These are phyloP conservation scores for Crenichthys baileyi DNA, from an alignment of 2,797 vertebrate species.

Conservation along the genomic window DNA sequence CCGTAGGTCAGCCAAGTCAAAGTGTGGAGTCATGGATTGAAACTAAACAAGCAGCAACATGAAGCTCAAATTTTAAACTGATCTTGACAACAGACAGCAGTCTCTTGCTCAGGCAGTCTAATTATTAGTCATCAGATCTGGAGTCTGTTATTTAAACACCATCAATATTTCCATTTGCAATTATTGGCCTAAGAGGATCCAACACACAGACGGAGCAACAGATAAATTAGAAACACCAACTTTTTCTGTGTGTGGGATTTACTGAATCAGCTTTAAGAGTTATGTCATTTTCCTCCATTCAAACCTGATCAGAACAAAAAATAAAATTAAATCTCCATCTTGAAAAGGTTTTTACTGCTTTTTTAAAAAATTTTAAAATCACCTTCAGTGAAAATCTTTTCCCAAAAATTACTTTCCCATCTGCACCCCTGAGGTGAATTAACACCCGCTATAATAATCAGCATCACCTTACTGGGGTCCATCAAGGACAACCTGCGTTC, in stretches of 20 bases:
- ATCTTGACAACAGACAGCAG: neutral
- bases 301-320: neutral
- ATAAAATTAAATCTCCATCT: neutral
- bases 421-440: conserved; percentile 41
- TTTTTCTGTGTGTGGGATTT: neutral
- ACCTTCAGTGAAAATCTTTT: neutral
- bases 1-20: neutral
- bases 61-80: neutral
- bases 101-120: neutral
- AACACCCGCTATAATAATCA: conserved; percentile 28
- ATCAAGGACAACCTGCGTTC: conserved; percentile 73
- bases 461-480: conserved; percentile 56
- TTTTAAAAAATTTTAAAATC: neutral
- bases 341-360: neutral
- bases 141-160: neutral
- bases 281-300: neutral
- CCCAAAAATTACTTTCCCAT: neutral
- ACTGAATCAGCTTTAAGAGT: neutral
- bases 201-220: too few species aligned
- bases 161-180: neutral
- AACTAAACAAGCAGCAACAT: neutral
- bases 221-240: neutral
- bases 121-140: too few species aligned
- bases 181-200: neutral
- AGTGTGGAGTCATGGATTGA: neutral